phyloP scores from a whole-genome alignment of 2,888 invertebrate genomes.

The Andrena camellia region DNA sequence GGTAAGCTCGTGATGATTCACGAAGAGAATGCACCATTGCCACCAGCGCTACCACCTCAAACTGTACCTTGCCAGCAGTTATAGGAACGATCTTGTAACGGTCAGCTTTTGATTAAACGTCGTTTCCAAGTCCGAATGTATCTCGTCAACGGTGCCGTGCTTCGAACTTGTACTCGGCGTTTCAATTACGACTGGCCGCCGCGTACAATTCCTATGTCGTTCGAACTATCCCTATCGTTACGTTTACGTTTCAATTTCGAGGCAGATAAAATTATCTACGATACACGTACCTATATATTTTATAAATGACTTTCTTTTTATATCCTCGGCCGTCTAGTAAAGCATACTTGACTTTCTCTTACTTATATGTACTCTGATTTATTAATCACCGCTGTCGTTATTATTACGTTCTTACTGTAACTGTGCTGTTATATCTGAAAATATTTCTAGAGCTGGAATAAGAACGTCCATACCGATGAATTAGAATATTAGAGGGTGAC shows the following conservation, averaged over 20 bases:
- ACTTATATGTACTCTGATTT: neutral
- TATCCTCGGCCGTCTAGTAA: too few species aligned
- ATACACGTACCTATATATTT: neutral
- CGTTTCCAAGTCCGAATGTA: conserved; percentile 13
- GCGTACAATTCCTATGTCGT: conserved; percentile 13
- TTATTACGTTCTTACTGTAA: neutral
- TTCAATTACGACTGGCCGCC: conserved; percentile 32
- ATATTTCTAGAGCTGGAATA: neutral
- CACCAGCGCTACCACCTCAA: conserved; percentile 83
- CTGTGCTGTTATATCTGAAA: neutral
- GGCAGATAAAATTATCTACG: conserved; percentile 36
- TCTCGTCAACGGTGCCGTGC: neutral
- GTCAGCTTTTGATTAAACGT: conserved; percentile 23
- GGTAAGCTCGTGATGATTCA: conserved; percentile 89
- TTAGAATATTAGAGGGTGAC: neutral
- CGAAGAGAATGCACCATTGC: conserved; percentile 90
- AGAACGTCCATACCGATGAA: neutral
- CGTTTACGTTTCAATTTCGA: conserved; percentile 18
- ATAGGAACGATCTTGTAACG: conserved; percentile 46
- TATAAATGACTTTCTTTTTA: neutral
- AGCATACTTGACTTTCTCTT: neutral
- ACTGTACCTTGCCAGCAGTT: conserved; percentile 61
- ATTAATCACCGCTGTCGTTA: neutral
- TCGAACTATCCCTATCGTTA: neutral
- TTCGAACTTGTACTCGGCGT: conserved; percentile 21